Evolutionary conservation across 2,888 invertebrate species (phyloP), one percentile per base, ranked within the genome.

Genomic region (Meghimatium bilineatum): DNA sequence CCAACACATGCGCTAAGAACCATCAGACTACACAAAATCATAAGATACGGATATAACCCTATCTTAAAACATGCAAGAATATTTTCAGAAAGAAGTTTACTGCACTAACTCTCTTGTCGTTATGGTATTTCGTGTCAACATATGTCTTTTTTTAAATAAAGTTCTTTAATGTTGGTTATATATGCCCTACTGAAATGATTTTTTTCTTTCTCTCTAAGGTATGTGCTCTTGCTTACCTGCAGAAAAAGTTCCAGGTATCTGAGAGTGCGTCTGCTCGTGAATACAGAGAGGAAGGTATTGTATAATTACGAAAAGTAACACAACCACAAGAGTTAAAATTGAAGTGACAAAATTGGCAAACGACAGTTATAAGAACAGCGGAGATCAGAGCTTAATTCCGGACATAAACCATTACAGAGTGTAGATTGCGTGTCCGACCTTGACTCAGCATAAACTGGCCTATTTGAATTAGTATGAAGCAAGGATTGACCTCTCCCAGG

Each of bases 381-480:
- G 36, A 23, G 3, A 56, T 17, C 56, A 17, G 17, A 56, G 17
- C 56, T 20, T 23, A 3, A 56, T 20, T 56, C 6, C 56, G 56
- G 56, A 20, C 6, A 12, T 12, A 17, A 20, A 56, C 8, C 56
- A 56, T 56, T 56, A 56, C 56, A 56, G 56, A 17, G 56, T 56
- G 69, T 36, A 23, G 20, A 6, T 6, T 17, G n/a, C n/a, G 72
- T 49, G 52, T 23, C 52, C 3, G 23, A 49, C 17, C 52, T 17
- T 29, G 10, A 32, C 32, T 34, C 52, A 52, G 32, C 32, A 0
- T 52, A 32, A 17, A 34, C 74, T 74, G 74, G 74, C n/a, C 52
- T 17, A 74, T 20, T 12, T 74, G 44, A 67, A 29, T 67, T 56
- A 78, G 66, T 78, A 78, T 78, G 78, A 78, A 44, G 78, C 67